Conservation (phyloP, 2,797 vertebrate species). For the Sebastes minor region DNA sequence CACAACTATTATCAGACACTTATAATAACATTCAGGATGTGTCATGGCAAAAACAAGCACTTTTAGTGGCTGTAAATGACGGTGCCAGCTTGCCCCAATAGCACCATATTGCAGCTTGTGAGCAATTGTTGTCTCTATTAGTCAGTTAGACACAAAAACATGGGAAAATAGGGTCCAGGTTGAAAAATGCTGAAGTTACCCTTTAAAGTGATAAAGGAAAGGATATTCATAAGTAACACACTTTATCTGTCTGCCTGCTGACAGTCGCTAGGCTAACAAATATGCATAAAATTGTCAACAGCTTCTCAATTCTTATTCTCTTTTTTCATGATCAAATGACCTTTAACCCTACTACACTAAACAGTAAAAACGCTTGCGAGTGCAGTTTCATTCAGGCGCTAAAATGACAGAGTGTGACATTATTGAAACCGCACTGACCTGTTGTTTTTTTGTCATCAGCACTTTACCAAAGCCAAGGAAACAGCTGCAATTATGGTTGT, state of each 20-base stretch:
- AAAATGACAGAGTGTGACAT: constrained; percentile 7
- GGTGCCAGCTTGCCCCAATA: not conserved
- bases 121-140: too few relatives aligned
- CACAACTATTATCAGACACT: too few relatives aligned
- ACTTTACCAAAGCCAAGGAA: constrained; percentile 26
- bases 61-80: too few relatives aligned
- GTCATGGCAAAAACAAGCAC: not conserved
- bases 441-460: constrained; percentile 41
- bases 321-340: not conserved
- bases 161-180: too few relatives aligned
- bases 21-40: too few relatives aligned
- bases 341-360: not conserved
- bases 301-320: not conserved
- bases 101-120: not conserved
- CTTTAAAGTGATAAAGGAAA: not conserved
- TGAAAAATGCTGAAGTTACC: too few relatives aligned
- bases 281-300: not conserved
- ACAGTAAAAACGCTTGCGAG: constrained; percentile 2
- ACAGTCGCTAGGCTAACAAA: not conserved
- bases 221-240: not conserved
- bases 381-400: not conserved
- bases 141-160: too few relatives aligned
- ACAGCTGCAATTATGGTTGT: constrained; percentile 39
- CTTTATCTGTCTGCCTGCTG: not conserved
- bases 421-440: constrained; percentile 38